Evolutionary conservation across 2,113 vertebrate genomes (phyloP).

Genomic region (Vimba vimba): DNA sequence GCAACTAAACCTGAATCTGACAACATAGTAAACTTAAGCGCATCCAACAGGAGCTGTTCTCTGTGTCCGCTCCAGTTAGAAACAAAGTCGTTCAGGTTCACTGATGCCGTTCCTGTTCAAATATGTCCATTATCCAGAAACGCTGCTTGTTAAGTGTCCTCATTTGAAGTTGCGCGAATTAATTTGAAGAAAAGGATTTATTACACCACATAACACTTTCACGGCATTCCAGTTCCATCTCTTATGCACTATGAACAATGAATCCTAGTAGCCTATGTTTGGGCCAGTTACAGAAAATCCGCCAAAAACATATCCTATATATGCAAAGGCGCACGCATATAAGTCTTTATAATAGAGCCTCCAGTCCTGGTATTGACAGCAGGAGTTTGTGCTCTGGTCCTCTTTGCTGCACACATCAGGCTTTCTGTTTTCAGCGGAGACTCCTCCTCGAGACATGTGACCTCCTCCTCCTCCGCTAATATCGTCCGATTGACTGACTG

Average conservation of each 20-base stretch:
- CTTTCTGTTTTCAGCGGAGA: not conserved
- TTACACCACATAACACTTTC: not conserved
- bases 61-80: not conserved
- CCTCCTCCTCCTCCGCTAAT: not conserved
- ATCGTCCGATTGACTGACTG: not conserved
- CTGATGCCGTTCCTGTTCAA: not conserved
- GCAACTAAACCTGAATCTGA: not conserved
- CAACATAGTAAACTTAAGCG: not conserved
- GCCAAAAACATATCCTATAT: not conserved
- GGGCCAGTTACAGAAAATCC: not conserved
- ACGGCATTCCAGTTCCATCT: not conserved
- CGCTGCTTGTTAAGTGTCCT: not conserved
- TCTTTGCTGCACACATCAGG: not conserved
- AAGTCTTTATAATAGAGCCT: not conserved
- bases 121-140: not conserved
- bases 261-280: not conserved
- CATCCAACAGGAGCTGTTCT: not conserved
- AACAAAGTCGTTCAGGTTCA: slow-evolving; percentile 1
- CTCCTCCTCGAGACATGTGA: slow-evolving; percentile 24
- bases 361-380: not conserved
- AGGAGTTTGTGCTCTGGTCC: slow-evolving; percentile 9
- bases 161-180: not conserved
- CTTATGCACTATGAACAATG: not conserved
- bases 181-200: not conserved
- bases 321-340: not conserved